Percentiles rank a stretch among this genome's conserved stretches.
These are phyloP conservation scores for Odocoileus hemionus DNA, from an alignment of 2,113 vertebrate species.

Conservation along the genomic window DNA sequence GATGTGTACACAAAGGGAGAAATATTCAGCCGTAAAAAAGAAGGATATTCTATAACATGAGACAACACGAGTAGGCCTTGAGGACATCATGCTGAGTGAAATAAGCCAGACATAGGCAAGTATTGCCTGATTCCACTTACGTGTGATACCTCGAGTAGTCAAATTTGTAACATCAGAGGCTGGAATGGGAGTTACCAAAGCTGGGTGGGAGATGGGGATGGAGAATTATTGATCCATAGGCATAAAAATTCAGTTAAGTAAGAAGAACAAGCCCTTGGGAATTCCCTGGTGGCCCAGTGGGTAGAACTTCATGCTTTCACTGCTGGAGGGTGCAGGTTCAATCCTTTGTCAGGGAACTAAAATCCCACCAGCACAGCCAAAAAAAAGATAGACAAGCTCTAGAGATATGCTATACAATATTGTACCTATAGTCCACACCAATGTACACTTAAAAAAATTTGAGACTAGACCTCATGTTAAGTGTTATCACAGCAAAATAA, in stretches of 20 bases:
- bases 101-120: background rate
- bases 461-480: background rate
- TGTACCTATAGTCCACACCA: background rate
- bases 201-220: too few species aligned
- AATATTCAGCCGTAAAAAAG: background rate
- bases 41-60: background rate
- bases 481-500: background rate
- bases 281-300: background rate
- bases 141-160: fast-evolving
- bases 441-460: background rate
- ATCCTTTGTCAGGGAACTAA: background rate
- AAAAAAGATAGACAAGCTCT: background rate
- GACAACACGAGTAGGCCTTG: background rate
- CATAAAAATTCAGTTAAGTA: background rate
- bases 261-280: background rate
- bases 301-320: background rate
- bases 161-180: background rate
- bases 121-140: background rate
- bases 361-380: background rate
- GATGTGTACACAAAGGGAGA: background rate
- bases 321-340: background rate
- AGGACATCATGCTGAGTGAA: background rate
- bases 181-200: background rate
- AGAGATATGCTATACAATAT: background rate
- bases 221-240: background rate